phyloP scores from a whole-genome alignment of 2,797 vertebrate species.

The Hydrocynus forskahlii region DNA sequence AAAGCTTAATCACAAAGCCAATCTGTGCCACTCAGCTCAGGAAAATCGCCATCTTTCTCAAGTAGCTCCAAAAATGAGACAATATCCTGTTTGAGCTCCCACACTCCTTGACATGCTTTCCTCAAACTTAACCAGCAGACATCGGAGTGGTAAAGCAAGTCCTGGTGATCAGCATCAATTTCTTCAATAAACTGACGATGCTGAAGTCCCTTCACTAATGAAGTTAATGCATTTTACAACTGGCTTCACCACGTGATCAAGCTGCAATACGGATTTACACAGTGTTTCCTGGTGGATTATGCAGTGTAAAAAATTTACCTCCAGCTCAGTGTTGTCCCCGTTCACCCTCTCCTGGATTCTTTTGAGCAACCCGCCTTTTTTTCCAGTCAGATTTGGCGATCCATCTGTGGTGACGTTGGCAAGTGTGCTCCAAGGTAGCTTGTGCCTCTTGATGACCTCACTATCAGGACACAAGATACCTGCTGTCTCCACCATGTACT shows the following conservation, averaged over 20 bases:
- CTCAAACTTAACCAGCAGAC: slow-evolving; percentile 22
- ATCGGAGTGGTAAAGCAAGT: slow-evolving; percentile 27
- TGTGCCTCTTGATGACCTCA: too few relatives aligned
- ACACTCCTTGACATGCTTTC: slow-evolving; percentile 39
- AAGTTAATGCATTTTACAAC: slow-evolving; percentile 42
- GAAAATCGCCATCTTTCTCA: slow-evolving; percentile 42
- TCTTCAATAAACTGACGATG: slow-evolving; percentile 51
- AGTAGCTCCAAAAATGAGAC: slow-evolving; percentile 40
- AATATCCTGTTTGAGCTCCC: slow-evolving; percentile 54
- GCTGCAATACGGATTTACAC: slow-evolving; percentile 50
- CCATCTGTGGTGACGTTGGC: background rate
- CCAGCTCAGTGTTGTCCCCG: slow-evolving; percentile 40
- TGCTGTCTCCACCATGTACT: slow-evolving; percentile 29
- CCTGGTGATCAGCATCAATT: slow-evolving; percentile 36
- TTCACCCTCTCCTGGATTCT: slow-evolving; percentile 54
- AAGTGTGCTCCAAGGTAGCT: too few relatives aligned
- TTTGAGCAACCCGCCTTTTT: background rate
- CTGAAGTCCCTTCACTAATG: background rate
- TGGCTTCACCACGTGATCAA: slow-evolving; percentile 43
- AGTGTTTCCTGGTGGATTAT: too few relatives aligned
- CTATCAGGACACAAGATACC: background rate
- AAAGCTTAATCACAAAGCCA: slow-evolving; percentile 36
- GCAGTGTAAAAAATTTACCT: slow-evolving; percentile 44
- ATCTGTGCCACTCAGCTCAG: slow-evolving; percentile 38
- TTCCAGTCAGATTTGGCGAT: slow-evolving; percentile 1